Conservation (phyloP, 1,140 invertebrate genomes). For the Colletes latitarsis region DNA sequence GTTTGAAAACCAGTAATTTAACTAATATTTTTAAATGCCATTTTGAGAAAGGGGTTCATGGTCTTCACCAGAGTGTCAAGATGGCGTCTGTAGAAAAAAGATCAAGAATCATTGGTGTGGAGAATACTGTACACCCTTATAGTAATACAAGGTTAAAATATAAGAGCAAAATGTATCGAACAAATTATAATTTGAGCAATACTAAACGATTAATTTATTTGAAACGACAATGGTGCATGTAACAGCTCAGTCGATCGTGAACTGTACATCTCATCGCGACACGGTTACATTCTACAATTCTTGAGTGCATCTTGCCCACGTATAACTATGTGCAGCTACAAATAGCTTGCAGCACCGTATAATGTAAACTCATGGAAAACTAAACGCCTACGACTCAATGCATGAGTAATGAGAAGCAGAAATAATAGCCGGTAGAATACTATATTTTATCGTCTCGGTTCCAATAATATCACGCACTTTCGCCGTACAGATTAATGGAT, state of each 20-base stretch:
- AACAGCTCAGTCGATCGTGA: not conserved
- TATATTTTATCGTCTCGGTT: slow-evolving; percentile 5
- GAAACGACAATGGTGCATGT: not conserved
- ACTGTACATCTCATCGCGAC: slow-evolving; percentile 4
- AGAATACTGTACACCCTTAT: too few species aligned
- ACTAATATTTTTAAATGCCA: too few species aligned
- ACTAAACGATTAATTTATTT: not conserved
- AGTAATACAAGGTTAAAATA: not conserved
- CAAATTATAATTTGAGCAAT: not conserved
- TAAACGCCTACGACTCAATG: slow-evolving; percentile 41
- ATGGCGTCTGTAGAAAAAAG: too few species aligned
- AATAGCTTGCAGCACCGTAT: slow-evolving; percentile 29
- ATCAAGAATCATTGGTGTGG: too few species aligned
- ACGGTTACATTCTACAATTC: slow-evolving; percentile 28
- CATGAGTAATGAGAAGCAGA: slow-evolving; percentile 26
- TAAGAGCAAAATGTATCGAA: not conserved
- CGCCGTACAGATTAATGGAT: not conserved
- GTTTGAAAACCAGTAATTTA: too few species aligned
- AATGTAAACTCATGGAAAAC: slow-evolving; percentile 46
- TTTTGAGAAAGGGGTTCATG: too few species aligned
- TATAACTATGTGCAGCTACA: slow-evolving; percentile 20
- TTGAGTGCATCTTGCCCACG: slow-evolving; percentile 25
- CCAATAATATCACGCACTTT: not conserved
- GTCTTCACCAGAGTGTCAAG: too few species aligned
- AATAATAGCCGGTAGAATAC: slow-evolving; percentile 25